Evolutionary conservation across 2,888 invertebrate genomes (phyloP).

Genomic region (Gandaritis pyraliata): DNA sequence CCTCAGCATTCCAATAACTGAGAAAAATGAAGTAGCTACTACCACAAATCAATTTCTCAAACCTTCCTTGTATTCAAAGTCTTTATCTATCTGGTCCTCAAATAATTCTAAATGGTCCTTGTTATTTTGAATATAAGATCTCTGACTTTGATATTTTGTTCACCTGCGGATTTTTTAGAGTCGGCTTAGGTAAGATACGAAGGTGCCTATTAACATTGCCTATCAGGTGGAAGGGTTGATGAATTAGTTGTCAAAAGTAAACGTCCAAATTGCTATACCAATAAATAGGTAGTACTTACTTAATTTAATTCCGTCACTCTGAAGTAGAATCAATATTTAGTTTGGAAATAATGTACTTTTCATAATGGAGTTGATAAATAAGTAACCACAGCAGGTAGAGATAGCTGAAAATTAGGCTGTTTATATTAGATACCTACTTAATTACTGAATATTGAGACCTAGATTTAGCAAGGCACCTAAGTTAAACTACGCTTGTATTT

Average conservation of each 20-base stretch:
- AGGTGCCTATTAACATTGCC: neutral
- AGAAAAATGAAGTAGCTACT: conserved; percentile 18
- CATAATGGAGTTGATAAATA: neutral
- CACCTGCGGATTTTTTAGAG: neutral
- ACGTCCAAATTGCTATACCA: conserved; percentile 8
- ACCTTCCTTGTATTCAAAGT: conserved; percentile 6
- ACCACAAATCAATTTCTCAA: conserved; percentile 36
- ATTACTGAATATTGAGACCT: too few relatives aligned
- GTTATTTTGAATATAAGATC: too few relatives aligned
- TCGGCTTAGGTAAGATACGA: neutral
- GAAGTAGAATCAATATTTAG: conserved; percentile 8
- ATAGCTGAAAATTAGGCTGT: neutral
- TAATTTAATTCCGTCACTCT: conserved; percentile 11
- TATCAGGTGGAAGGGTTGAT: conserved; percentile 17
- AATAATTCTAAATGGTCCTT: too few relatives aligned
- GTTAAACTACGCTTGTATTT: too few relatives aligned
- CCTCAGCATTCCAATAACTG: conserved; percentile 23
- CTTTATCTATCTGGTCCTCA: too few relatives aligned
- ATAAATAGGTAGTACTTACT: neutral
- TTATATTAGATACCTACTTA: neutral
- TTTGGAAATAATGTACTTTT: neutral
- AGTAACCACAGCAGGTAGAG: neutral
- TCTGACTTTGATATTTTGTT: too few relatives aligned
- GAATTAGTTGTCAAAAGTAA: conserved; percentile 33
- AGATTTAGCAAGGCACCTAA: too few relatives aligned